A percentile compares a stretch with the other conserved stretches of the same genome.
These are phyloP conservation scores for Sebastes oblongus DNA, from an alignment of 2,797 vertebrate genomes.

Conservation along the genomic window DNA sequence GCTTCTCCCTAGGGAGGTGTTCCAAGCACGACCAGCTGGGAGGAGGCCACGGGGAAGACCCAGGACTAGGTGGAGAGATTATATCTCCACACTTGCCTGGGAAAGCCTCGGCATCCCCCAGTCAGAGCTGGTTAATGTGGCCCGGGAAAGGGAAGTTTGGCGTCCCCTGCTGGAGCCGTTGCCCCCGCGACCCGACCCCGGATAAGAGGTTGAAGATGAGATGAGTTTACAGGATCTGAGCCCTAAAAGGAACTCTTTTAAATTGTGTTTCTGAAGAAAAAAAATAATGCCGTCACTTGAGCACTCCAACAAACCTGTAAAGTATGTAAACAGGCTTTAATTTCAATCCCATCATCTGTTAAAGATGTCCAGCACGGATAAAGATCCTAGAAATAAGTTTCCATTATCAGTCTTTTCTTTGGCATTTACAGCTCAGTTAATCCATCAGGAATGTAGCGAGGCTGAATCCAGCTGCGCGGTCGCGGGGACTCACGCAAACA, in stretches of 20 bases:
- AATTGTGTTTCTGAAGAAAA: neutral
- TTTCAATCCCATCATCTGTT: constrained; percentile 24
- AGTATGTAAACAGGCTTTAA: neutral
- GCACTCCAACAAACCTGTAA: neutral
- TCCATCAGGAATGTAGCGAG: constrained; percentile 60
- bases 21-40: no score
- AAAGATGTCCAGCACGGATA: constrained; percentile 20
- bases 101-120: no score
- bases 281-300: neutral
- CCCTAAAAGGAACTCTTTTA: neutral
- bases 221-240: no score
- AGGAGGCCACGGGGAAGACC: no score
- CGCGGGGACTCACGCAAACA: constrained; percentile 15
- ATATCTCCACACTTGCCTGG: no score
- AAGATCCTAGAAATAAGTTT: constrained; percentile 22
- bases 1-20: no score
- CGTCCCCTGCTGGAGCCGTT: no score
- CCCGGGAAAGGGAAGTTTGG: no score
- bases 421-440: constrained; percentile 41
- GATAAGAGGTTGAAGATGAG: no score
- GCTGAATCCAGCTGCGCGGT: constrained; percentile 42
- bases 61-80: no score
- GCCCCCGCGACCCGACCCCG: no score
- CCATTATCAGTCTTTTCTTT: constrained; percentile 27
- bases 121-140: no score